These are phyloP conservation scores for Poecilia wingei DNA, from an alignment of 2,797 vertebrate species.

Conservation along the genomic window DNA sequence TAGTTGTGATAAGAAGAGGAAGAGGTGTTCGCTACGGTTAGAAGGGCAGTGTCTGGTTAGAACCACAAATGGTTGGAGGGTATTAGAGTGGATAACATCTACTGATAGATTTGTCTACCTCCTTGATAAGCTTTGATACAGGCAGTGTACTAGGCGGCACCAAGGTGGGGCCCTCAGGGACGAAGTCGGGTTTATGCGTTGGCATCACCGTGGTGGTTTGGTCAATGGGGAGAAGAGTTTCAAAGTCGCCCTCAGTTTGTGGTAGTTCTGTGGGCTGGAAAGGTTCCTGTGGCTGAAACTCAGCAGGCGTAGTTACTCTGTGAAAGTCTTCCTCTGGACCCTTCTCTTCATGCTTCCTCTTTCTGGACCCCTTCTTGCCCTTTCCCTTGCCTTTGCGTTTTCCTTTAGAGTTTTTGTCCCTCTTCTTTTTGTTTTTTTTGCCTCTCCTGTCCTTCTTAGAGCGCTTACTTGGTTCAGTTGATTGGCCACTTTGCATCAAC, in stretches of 20 bases:
- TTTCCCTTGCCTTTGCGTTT: constrained; percentile 69
- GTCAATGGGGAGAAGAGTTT: constrained; percentile 31
- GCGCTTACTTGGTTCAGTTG: constrained; percentile 52
- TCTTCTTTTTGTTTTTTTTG: constrained; percentile 83
- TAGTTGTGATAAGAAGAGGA: constrained; percentile 59
- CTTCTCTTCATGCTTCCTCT: constrained; percentile 68
- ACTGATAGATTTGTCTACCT: constrained; percentile 67
- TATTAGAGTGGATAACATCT: constrained; percentile 26
- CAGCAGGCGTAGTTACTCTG: constrained; percentile 58
- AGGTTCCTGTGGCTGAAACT: constrained; percentile 63
- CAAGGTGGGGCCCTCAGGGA: constrained; percentile 49
- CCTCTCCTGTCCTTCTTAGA: constrained; percentile 74
- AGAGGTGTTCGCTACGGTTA: constrained; percentile 67
- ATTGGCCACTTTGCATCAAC: constrained; percentile 63
- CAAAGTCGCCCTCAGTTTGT: constrained; percentile 20
- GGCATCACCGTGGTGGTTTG: constrained; percentile 63
- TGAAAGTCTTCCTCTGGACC: constrained; percentile 70
- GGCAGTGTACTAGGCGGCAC: constrained; percentile 50
- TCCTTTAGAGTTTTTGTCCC: constrained; percentile 74
- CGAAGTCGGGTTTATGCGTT: constrained; percentile 67
- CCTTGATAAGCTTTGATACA: constrained; percentile 65
- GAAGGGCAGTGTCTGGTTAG: constrained; percentile 63
- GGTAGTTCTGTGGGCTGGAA: constrained; percentile 47
- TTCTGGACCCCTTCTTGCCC: constrained; percentile 68
- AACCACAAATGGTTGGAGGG: constrained; percentile 23